These are phyloP conservation scores for Epicampocera succincta DNA, from an alignment of 2,888 invertebrate species.

Conservation along the genomic window DNA sequence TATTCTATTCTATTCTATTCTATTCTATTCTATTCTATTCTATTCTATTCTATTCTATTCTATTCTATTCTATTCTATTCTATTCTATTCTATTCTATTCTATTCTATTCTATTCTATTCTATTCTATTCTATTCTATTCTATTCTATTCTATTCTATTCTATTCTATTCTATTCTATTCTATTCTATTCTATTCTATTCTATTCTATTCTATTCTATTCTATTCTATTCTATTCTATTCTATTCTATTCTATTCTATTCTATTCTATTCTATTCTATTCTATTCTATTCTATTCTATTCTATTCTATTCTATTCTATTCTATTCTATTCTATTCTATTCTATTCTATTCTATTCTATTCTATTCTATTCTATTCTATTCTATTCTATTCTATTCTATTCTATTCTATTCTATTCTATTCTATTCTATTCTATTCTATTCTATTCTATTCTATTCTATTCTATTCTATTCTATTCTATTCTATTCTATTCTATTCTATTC, in stretches of 20 bases:
- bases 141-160: constrained; percentile 37
- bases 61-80: constrained; percentile 14
- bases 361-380: constrained; percentile 52
- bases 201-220: constrained; percentile 41
- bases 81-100: constrained; percentile 33
- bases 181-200: constrained; percentile 46
- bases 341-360: constrained; percentile 54
- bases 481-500: constrained; percentile 41
- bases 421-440: constrained; percentile 52
- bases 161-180: constrained; percentile 43
- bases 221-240: constrained; percentile 39
- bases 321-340: constrained; percentile 53
- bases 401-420: constrained; percentile 54
- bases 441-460: constrained; percentile 50
- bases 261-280: constrained; percentile 52
- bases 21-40: constrained; percentile 21
- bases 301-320: constrained; percentile 54
- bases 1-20: constrained; percentile 31
- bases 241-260: constrained; percentile 46
- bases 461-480: constrained; percentile 45
- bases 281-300: constrained; percentile 54
- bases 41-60: constrained; percentile 19
- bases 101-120: constrained; percentile 31
- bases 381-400: constrained; percentile 52
- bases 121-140: constrained; percentile 42